Evolutionary conservation across 1,140 invertebrate genomes (phyloP).

Genomic region (Whitmania pigra): DNA sequence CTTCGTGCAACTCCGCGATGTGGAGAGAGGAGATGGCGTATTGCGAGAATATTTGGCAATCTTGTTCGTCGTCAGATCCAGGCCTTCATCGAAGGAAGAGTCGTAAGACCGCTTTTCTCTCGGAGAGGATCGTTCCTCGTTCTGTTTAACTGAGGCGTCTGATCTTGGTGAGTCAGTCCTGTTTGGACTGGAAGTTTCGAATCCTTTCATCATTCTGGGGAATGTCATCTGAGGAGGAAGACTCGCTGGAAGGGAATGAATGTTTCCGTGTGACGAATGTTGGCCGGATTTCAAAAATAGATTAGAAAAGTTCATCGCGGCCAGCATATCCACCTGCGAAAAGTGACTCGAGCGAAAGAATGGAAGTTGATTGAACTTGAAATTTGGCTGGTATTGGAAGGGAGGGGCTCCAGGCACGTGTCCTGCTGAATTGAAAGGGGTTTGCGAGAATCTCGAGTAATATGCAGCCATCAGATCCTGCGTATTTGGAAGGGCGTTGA

Average conservation of each 20-base stretch:
- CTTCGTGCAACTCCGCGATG: no score
- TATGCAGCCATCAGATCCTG: not conserved
- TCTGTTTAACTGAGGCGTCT: not conserved
- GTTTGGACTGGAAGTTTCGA: not conserved
- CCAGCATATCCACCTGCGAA: conserved; percentile 6
- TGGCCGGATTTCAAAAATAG: not conserved
- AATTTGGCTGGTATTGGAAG: not conserved
- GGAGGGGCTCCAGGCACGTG: not conserved
- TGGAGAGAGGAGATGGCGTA: not conserved
- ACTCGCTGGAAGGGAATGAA: no score
- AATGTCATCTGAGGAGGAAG: no score
- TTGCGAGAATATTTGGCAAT: conserved; percentile 1
- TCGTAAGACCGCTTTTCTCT: not conserved
- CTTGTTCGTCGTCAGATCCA: conserved; percentile 3
- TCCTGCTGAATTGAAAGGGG: not conserved
- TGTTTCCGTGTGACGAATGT: not conserved
- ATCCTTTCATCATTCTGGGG: no score
- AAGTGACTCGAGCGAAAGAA: not conserved
- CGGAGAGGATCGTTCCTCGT: not conserved
- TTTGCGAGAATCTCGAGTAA: conserved; percentile 6
- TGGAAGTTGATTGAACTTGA: conserved; percentile 4
- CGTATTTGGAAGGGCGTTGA: not conserved
- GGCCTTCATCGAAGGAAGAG: not conserved
- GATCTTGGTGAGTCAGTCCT: not conserved
- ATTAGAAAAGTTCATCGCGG: conserved; percentile 4